Evolutionary conservation across 1,140 invertebrate genomes (phyloP).

Genomic region (Euura saliciscinereae): DNA sequence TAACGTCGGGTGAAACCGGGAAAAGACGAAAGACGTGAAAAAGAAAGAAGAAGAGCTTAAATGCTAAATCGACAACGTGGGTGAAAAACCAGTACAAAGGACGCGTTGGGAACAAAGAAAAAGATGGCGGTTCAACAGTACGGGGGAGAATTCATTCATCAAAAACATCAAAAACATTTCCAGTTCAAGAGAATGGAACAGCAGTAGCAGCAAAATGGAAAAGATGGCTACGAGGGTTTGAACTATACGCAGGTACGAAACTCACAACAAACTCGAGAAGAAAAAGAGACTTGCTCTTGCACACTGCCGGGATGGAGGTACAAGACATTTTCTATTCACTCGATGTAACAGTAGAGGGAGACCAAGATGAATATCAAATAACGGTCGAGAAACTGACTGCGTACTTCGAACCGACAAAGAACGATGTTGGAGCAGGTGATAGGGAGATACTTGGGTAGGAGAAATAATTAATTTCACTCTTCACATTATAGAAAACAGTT

Average conservation of each 20-base stretch:
- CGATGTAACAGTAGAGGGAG: conserved; percentile 21
- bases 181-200: conserved; percentile 22
- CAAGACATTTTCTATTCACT: conserved; percentile 39
- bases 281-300: conserved; percentile 38
- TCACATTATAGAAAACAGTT: too few relatives aligned
- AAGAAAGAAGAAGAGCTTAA: too few relatives aligned
- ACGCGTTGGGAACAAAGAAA: neutral
- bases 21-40: too few relatives aligned
- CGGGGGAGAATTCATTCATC: neutral
- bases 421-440: conserved; percentile 2
- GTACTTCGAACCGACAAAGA: conserved; percentile 34
- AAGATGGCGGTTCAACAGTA: neutral
- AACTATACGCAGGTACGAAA: conserved; percentile 25
- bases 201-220: conserved; percentile 27
- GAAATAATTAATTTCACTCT: too few relatives aligned
- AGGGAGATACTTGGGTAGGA: too few relatives aligned
- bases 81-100: too few relatives aligned
- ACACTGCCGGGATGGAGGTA: conserved; percentile 36
- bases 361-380: conserved; percentile 22
- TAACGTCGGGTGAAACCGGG: too few relatives aligned
- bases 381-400: conserved; percentile 22
- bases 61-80: too few relatives aligned
- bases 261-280: conserved; percentile 29
- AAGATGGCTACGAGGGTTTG: conserved; percentile 30
- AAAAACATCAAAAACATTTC: neutral